Percentiles rank a stretch among this genome's conserved stretches.
Evolutionary conservation across 1,140 invertebrate species (phyloP).

Genomic region (Halyomorpha halys): DNA sequence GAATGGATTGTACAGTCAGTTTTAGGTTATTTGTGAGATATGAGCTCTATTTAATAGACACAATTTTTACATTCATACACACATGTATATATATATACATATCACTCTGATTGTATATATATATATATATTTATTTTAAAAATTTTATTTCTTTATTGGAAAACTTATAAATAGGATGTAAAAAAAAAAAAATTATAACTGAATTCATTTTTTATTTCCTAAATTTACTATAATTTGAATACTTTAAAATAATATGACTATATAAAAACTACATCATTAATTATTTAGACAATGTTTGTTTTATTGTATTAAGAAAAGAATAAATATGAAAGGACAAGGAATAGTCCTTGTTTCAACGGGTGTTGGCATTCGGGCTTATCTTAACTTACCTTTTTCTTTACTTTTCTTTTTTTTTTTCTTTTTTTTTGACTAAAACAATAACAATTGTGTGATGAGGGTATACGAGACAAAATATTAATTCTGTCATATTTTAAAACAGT

Average conservation of each 20-base stretch:
- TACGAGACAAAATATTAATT: constrained; percentile 13
- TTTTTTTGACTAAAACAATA: constrained; percentile 13
- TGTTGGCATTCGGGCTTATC: constrained; percentile 8
- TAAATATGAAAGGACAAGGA: not conserved
- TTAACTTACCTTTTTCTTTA: not conserved
- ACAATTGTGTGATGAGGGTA: not conserved
- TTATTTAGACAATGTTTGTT: constrained; percentile 3
- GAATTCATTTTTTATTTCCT: constrained; percentile 11
- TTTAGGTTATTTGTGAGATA: constrained; percentile 21
- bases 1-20: constrained; percentile 27
- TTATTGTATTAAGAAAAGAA: not conserved
- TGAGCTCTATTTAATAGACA: constrained; percentile 23
- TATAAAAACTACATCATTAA: not conserved
- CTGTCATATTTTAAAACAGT: not conserved
- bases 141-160: not conserved
- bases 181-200: not conserved
- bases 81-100: constrained; percentile 16
- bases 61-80: constrained; percentile 9
- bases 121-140: not conserved
- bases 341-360: constrained; percentile 17
- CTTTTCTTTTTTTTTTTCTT: not conserved
- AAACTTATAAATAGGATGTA: not conserved
- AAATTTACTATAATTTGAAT: constrained; percentile 1
- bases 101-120: not conserved
- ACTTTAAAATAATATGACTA: not conserved